Conservation (phyloP, 2,113 vertebrate genomes). For the Chionodraco myersi region DNA sequence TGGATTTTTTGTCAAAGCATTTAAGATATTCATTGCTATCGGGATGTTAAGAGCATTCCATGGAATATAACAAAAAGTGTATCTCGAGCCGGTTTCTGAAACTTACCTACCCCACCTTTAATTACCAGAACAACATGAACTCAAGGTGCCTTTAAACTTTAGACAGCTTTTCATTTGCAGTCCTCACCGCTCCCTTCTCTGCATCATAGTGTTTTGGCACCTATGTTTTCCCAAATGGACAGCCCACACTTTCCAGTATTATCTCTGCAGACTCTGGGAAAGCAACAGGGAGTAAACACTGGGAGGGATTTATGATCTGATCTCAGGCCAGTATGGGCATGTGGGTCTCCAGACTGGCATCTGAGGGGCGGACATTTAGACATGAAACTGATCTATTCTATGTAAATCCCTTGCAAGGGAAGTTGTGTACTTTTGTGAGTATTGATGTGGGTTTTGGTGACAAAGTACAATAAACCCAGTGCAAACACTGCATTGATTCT, state of each 20-base stretch:
- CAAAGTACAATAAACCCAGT: neutral
- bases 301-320: slow-evolving; percentile 24
- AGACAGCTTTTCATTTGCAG: neutral
- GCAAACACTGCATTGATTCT: slow-evolving; percentile 13
- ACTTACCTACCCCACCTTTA: no score
- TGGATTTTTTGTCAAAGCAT: no score
- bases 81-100: no score
- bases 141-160: no score
- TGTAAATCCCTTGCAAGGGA: slow-evolving; percentile 29
- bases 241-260: slow-evolving; percentile 1
- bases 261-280: slow-evolving; percentile 23
- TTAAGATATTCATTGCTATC: no score
- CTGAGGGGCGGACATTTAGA: slow-evolving; percentile 24
- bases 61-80: no score
- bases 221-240: neutral
- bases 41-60: no score
- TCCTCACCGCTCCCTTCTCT: no score
- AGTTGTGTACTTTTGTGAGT: neutral
- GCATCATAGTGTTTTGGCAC: neutral
- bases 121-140: no score
- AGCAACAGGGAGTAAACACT: slow-evolving; percentile 29
- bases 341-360: slow-evolving; percentile 34
- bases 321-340: slow-evolving; percentile 41
- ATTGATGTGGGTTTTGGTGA: slow-evolving; percentile 13
- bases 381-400: neutral